phyloP scores from a whole-genome alignment of 2,797 vertebrate genomes.

The Leucoraja ocellata region DNA sequence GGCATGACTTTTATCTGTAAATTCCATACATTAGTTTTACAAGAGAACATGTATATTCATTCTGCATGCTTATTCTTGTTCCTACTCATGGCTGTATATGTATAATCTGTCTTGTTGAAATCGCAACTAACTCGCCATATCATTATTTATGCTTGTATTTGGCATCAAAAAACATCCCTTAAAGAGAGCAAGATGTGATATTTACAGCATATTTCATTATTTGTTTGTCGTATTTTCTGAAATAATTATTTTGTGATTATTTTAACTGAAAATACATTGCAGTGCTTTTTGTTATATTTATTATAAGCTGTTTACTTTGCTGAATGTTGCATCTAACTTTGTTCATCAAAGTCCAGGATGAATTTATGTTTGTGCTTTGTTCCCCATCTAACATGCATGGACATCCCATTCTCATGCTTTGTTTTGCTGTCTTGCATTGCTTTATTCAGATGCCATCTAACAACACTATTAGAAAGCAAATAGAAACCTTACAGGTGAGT shows the following conservation, averaged over 20 bases:
- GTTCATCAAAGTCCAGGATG: not conserved
- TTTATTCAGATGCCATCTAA: constrained; percentile 99
- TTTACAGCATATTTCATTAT: constrained; percentile 12
- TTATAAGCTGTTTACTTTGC: not conserved
- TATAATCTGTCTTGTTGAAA: not conserved
- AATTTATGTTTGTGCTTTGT: constrained; percentile 53
- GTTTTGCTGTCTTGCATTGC: constrained; percentile 78
- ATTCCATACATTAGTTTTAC: not conserved
- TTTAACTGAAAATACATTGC: constrained; percentile 12
- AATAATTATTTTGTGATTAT: not conserved
- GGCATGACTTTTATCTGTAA: not conserved
- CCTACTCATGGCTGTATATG: not conserved
- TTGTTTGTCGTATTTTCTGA: constrained; percentile 13
- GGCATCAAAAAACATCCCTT: not conserved
- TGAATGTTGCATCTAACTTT: not conserved
- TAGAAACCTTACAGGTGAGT: constrained; percentile 99
- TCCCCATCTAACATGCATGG: constrained; percentile 92
- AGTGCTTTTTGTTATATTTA: constrained; percentile 6
- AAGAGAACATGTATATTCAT: not conserved
- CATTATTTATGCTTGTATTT: not conserved
- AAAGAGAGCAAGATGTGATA: not conserved
- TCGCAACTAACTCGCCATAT: constrained; percentile 13
- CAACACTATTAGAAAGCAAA: constrained; percentile 99
- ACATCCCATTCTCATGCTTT: constrained; percentile 71
- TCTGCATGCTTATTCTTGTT: not conserved